A percentile compares a stretch with the other conserved stretches of the same genome.
phyloP scores from a whole-genome alignment of 2,888 invertebrate genomes.

The Zaprionus lineosus region DNA sequence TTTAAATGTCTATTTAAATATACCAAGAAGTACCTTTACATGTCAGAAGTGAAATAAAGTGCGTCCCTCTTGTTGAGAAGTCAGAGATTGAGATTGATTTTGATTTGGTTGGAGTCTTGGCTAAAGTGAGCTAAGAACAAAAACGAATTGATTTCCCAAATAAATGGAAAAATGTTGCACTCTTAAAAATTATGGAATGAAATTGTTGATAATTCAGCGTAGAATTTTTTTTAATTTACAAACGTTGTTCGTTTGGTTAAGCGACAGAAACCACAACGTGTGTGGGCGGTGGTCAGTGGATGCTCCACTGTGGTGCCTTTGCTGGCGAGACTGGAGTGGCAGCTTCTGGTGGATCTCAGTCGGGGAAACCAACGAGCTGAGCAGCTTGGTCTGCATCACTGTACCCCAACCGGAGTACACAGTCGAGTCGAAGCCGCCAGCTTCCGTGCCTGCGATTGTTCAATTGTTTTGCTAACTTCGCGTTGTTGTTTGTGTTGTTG shows the following conservation, averaged over 20 bases:
- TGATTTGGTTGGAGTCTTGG: too few relatives aligned
- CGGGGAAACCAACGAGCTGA: slow-evolving; percentile 26
- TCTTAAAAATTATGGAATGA: slow-evolving; percentile 12
- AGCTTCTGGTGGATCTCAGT: slow-evolving; percentile 6
- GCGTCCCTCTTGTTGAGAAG: too few relatives aligned
- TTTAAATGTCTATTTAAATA: too few relatives aligned
- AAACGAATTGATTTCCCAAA: too few relatives aligned
- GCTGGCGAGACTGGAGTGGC: not conserved
- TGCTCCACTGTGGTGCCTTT: slow-evolving; percentile 3
- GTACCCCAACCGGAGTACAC: too few relatives aligned
- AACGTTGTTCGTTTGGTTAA: slow-evolving; percentile 4
- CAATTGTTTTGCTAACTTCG: slow-evolving; percentile 75
- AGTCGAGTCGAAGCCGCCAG: slow-evolving; percentile 20
- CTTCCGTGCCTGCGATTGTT: slow-evolving; percentile 65
- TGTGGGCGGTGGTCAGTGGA: slow-evolving; percentile 28
- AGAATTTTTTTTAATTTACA: slow-evolving; percentile 40
- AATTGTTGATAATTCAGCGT: slow-evolving; percentile 18
- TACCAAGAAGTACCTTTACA: too few relatives aligned
- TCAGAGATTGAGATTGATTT: too few relatives aligned
- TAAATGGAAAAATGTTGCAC: too few relatives aligned
- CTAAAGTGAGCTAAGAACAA: too few relatives aligned
- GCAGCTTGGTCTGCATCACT: too few relatives aligned
- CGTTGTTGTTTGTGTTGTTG: slow-evolving; percentile 61
- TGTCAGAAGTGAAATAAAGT: too few relatives aligned
- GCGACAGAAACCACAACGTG: slow-evolving; percentile 46